Evolutionary conservation across 2,113 vertebrate species (phyloP), one percentile per base, ranked within the genome.

Genomic region (Nematolebias whitei): DNA sequence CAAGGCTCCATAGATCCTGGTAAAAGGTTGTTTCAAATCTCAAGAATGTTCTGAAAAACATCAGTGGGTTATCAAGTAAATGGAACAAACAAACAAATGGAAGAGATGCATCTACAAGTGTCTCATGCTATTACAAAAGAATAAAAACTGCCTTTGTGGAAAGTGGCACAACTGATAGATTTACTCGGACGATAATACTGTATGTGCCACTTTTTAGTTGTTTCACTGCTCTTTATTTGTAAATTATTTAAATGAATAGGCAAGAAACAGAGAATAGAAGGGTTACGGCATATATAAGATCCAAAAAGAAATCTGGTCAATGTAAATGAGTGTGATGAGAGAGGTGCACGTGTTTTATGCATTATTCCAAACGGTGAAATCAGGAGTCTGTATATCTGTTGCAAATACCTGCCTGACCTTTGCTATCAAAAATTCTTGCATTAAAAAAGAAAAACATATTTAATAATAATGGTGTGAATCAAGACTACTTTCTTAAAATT

Each of bases 221-320:
- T 65, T 82, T 79, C 63, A 72, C 71, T 76, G 58, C 69, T 80
- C 89, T 72, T 82, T 72, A 90, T 88, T 78, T 76, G 63, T 79
- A 68, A 88, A 90, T 91, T 89, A 84, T 79, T 76, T 86, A 83
- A 87, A 83, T 65, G 76, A 74, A 60, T 74, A 57, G 74, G 84
- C 79, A 79, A 71, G 51, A 83, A 74, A 74, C 68, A 55, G 44
- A 2, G 49, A 68, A 86, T 63, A 50, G 61, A 26, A 26, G 16
- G 22, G 23, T 35, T 19, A 12, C 51, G 19, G 62, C 65, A 50
- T 79, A 67, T 45, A 72, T 75, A 77, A 81, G 22, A 40, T 2
- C 41, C n/a, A 43, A 72, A 7, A 68, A 44, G 43, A 68, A 74
- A 56, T 24, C 47, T 24, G 43, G 15, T 14, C 0, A 57, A 47